Evolutionary conservation across 2,797 vertebrate genomes (phyloP).

Genomic region (Enteromius fasciolatus): DNA sequence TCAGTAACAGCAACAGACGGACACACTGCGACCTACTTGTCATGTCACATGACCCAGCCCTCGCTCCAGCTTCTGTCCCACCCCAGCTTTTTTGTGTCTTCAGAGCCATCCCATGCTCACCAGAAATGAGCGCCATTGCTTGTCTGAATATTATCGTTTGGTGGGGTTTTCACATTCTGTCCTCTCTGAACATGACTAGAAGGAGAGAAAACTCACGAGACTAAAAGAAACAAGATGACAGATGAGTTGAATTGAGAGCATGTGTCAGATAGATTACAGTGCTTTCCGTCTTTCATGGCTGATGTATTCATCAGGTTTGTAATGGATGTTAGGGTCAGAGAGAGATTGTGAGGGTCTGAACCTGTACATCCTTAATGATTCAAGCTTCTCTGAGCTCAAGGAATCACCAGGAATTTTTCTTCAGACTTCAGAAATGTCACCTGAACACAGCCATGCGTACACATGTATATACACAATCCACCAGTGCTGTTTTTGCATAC

Average conservation of each 20-base stretch:
- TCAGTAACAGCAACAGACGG: not conserved
- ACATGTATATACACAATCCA: not conserved
- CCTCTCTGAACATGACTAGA: not conserved
- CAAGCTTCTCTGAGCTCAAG: not conserved
- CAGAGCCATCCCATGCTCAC: not conserved
- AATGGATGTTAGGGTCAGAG: constrained; percentile 10
- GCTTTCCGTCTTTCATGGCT: not conserved
- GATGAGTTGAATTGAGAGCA: not conserved
- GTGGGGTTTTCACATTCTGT: not conserved
- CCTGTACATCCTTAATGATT: not conserved
- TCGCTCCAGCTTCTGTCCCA: not conserved
- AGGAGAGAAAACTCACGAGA: not conserved
- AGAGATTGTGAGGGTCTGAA: not conserved
- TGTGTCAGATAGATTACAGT: not conserved
- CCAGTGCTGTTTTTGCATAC: not conserved
- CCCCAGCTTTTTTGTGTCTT: constrained; percentile 25
- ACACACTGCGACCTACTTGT: constrained; percentile 25
- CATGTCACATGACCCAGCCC: constrained; percentile 23
- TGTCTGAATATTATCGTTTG: not conserved
- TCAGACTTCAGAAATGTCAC: not conserved
- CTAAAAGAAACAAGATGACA: not conserved
- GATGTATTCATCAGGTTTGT: constrained; percentile 4
- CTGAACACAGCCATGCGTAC: not conserved
- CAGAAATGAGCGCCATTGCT: not conserved
- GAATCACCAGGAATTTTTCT: not conserved